Conservation (phyloP, 2,113 vertebrate genomes). For the Burhinus bistriatus region DNA sequence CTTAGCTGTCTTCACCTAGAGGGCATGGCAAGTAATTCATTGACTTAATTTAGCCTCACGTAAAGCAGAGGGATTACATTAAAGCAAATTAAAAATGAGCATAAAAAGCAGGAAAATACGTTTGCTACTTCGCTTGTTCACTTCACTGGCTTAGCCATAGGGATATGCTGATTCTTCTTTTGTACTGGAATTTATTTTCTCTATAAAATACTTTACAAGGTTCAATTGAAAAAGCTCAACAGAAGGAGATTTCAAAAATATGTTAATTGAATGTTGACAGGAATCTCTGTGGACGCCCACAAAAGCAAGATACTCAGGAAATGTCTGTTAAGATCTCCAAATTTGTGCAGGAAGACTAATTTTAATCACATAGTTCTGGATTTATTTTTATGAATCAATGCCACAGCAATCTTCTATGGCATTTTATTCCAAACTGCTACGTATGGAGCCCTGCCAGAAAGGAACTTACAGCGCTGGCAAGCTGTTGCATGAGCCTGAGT, state of each 20-base stretch:
- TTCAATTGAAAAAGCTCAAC: conserved; percentile 34
- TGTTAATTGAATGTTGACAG: conserved; percentile 50
- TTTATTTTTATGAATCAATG: conserved; percentile 58
- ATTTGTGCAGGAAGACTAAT: conserved; percentile 42
- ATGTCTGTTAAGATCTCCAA: conserved; percentile 18
- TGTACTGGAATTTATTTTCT: conserved; percentile 11
- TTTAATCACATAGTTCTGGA: conserved; percentile 34
- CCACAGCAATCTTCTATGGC: conserved; percentile 7
- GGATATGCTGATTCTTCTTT: conserved; percentile 1
- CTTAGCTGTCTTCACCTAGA: neutral
- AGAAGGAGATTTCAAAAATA: conserved; percentile 50
- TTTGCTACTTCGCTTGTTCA: conserved; percentile 10
- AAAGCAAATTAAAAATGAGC: conserved; percentile 40
- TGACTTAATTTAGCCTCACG: conserved; percentile 1
- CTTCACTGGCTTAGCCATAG: neutral
- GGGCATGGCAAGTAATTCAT: neutral
- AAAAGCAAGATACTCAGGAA: conserved; percentile 37
- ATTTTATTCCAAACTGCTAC: conserved; percentile 33
- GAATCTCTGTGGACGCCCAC: conserved; percentile 41
- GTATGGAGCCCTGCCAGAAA: conserved; percentile 7
- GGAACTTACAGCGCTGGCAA: neutral
- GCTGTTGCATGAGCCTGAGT: neutral
- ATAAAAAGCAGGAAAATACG: neutral
- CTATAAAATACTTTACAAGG: neutral
- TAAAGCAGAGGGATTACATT: neutral